Evolutionary conservation across 92 coral and sea anemone genomes (phyloP), one percentile per base, ranked within the genome.

Genomic region (Ricordea florida): DNA sequence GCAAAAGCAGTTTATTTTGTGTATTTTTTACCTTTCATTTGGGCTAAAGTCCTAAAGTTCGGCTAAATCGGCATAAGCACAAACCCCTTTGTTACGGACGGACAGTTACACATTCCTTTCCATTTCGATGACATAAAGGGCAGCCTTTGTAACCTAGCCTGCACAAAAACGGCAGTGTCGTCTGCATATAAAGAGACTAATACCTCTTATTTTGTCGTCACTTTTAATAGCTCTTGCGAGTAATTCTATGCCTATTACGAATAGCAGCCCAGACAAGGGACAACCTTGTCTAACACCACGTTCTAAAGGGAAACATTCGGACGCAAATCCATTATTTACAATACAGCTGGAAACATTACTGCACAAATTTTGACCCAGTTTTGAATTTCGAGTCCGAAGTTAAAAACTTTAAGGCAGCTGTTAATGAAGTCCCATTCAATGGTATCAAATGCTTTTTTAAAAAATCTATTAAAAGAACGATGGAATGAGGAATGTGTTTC

Each of bases 221-320:
- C 31, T 25, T 14, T 53, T 53, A 0, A 53, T 9, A 13, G 61
- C 38, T 28, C 61, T 53, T 23, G 36, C 61, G 2, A 53, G 38
- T 9, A 53, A 11, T 25, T 53, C 51, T 14, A 45, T 45, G 3
- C 51, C 51, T 2, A 15, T 14, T 0, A 45, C 51, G 22, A 45
- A 45, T 14, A 45, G 21, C 22, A 45, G 21, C 4, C 51, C 51
- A 26, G 51, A n/a, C n/a, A n/a, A n/a, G n/a, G 13, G 49, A 22
- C 61, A 53, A 13, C 61, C 61, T 53, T 53, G 61, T 13, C 61
- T 28, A 28, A 45, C 51, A 15, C 51, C 51, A 6, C 51, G 51
- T 16, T 45, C 22, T 15, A 17, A 45, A 14, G 23, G 10, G 51
- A 53, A 53, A 52, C 25, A 52, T 1, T 24, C 59, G 3, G 59